Evolutionary conservation across 2,113 vertebrate species (phyloP).

Genomic region (Brachirus orientalis): DNA sequence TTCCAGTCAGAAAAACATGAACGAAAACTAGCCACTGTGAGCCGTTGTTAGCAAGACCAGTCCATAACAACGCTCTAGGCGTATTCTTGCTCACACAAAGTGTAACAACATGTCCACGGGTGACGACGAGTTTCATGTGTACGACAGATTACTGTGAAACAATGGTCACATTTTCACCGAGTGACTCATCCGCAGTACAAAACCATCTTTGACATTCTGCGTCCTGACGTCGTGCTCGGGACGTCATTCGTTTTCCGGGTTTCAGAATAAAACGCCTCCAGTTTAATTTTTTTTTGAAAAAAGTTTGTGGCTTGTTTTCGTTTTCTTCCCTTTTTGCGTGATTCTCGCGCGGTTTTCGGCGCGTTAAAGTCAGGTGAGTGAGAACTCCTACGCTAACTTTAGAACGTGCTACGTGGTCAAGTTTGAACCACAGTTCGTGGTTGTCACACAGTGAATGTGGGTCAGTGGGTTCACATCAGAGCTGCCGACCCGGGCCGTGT

Average conservation of each 20-base stretch:
- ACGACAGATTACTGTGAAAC: too few species aligned
- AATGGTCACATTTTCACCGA: background rate
- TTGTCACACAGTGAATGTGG: background rate
- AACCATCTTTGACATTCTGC: constrained; percentile 3
- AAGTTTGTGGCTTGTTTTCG: background rate
- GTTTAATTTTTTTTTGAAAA: background rate
- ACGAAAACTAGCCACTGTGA: too few species aligned
- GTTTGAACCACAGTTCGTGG: background rate
- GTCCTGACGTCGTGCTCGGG: constrained; percentile 25
- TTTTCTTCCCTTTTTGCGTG: background rate
- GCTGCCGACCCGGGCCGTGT: background rate
- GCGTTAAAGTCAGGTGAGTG: constrained; percentile 7
- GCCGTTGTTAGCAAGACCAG: too few species aligned
- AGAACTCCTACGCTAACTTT: background rate
- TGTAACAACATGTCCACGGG: too few species aligned
- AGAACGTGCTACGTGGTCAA: background rate
- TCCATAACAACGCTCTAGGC: too few species aligned
- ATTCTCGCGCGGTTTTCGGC: background rate
- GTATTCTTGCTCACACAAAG: too few species aligned
- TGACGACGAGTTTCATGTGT: too few species aligned
- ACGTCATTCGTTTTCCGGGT: constrained; percentile 16
- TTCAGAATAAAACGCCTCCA: constrained; percentile 30
- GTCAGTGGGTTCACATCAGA: background rate
- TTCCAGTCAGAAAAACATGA: too few species aligned
- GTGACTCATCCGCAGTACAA: constrained; percentile 4